Evolutionary conservation across 2,113 vertebrate genomes (phyloP).

Genomic region (Prolemur simus): DNA sequence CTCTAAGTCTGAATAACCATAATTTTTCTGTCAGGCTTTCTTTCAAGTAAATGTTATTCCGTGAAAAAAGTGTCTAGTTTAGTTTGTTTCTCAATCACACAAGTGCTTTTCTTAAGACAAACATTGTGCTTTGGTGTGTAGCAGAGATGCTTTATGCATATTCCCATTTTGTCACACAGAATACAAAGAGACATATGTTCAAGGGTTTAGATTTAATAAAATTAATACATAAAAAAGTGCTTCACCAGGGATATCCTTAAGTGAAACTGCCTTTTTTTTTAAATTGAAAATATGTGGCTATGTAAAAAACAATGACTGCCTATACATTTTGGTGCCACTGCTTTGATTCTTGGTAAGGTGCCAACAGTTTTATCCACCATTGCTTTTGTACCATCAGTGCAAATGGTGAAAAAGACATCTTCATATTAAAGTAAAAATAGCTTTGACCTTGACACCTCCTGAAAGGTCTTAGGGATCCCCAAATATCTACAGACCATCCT

Average conservation of each 20-base stretch:
- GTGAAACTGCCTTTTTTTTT: neutral
- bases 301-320: neutral
- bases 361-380: neutral
- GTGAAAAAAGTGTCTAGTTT: neutral
- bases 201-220: neutral
- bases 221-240: neutral
- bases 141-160: neutral
- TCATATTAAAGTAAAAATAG: neutral
- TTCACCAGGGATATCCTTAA: neutral
- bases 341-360: neutral
- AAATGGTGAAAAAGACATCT: neutral
- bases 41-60: neutral
- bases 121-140: neutral
- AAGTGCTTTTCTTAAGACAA: neutral
- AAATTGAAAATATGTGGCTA: neutral
- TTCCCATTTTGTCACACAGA: neutral
- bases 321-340: neutral
- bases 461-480: neutral
- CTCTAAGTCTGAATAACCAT: neutral
- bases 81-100: neutral
- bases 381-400: neutral
- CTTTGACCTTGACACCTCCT: neutral
- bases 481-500: neutral
- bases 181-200: neutral
- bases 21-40: neutral